These are phyloP conservation scores for Sinelater perroti DNA, from an alignment of 2,888 invertebrate genomes.

Conservation along the genomic window DNA sequence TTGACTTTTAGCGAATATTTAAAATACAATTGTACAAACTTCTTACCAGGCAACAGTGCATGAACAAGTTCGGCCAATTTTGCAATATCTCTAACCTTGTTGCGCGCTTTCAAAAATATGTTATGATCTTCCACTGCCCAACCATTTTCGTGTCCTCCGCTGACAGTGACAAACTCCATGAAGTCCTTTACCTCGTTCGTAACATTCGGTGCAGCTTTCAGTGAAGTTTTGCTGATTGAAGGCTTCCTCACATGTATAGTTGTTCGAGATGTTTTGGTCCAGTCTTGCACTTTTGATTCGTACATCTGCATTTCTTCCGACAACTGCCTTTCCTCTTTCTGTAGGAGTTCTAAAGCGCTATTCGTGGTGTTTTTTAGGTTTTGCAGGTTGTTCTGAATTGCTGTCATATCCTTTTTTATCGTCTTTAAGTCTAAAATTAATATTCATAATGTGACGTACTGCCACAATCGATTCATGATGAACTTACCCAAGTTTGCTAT, in stretches of 20 bases:
- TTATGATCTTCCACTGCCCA: constrained; percentile 68
- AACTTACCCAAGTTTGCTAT: constrained; percentile 40
- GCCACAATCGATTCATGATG: background rate
- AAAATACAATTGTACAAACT: background rate
- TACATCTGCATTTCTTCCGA: constrained; percentile 49
- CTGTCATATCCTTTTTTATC: constrained; percentile 52
- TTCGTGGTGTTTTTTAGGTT: constrained; percentile 45
- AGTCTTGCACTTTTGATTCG: constrained; percentile 49
- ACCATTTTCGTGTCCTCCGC: constrained; percentile 65
- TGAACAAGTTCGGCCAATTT: constrained; percentile 48
- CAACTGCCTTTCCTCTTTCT: constrained; percentile 46
- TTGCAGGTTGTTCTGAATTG: constrained; percentile 51
- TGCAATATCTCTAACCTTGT: constrained; percentile 50
- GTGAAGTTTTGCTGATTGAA: background rate
- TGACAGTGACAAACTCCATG: constrained; percentile 64
- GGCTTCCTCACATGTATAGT: too few species aligned
- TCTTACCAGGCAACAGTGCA: constrained; percentile 53
- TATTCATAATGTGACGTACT: too few species aligned
- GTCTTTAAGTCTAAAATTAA: constrained; percentile 47
- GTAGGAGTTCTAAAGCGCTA: constrained; percentile 43
- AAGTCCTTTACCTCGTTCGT: constrained; percentile 65
- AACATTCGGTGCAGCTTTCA: constrained; percentile 14
- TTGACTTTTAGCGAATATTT: constrained; percentile 4
- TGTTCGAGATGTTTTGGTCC: constrained; percentile 53
- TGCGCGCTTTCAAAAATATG: constrained; percentile 61